Base-by-base conservation (phyloP, 1,140 invertebrate genomes). In the Hestina assimilis region DNA sequence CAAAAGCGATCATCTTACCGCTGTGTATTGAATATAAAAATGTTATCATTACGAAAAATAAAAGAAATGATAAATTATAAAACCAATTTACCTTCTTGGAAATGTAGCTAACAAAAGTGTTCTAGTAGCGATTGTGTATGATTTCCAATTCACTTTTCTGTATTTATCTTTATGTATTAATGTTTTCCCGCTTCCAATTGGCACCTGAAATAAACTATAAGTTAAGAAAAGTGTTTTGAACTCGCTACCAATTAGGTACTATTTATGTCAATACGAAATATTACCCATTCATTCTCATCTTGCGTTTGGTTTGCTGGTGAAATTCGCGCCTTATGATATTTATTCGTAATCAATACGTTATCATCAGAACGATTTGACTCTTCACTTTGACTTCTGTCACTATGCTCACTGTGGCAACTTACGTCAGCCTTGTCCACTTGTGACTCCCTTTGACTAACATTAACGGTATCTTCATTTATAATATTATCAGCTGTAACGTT, bases 81-180 rank as follows among this genome's bases (percentile, higher is more conserved):
- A 26, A 40, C 19, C 5, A 29, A 28, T 33, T 33, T 82, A 89
- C 87, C 73, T 79, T 65, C 85, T 72, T 3, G 87, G 71, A 61
- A 89, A 89, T 14, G 74, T 66, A 7, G 86, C 86, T 50, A 86
- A 42, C 9, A 89, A 59, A 42, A 89, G 57, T n/a, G 83, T 79
- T 41, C 87, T 60, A 19, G 86, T 89, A 3, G 87, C 86, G 11
- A 76, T 67, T 0, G 86, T 85, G 31, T 89, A 88, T 5, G 86
- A 88, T 56, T 69, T 79, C 87, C 87, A 89, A 50, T 89, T 87
- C 0, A 89, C 75, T 69, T 83, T 84, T 19, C 62, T 72, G 55
- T 66, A 88, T 56, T 84, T 79, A 23, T 86, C 80, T 50, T 60
- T 75, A 45, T 78, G 82, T 50, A 85, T 78, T 31, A 79, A 45